phyloP scores from a whole-genome alignment of 2,888 invertebrate genomes.

The Ophioninae sp. region DNA sequence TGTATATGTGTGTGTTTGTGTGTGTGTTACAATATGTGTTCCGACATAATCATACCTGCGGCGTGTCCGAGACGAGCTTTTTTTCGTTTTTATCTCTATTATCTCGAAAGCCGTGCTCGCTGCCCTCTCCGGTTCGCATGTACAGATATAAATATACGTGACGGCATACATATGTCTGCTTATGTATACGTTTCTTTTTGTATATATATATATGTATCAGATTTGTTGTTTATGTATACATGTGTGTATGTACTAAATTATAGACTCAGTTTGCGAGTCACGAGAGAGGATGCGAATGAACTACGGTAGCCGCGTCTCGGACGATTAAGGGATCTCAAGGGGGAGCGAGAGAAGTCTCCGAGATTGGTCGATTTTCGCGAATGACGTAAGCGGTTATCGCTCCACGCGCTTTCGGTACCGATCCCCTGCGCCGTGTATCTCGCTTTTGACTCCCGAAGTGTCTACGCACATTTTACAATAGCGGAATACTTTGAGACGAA shows the following conservation, averaged over 20 bases:
- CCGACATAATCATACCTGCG: constrained; percentile 44
- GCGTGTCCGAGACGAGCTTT: constrained; percentile 50
- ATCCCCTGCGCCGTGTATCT: constrained; percentile 33
- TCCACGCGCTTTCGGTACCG: constrained; percentile 1
- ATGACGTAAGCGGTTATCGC: constrained; percentile 26
- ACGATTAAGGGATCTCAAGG: background rate
- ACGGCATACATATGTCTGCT: constrained; percentile 61
- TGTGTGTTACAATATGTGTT: constrained; percentile 27
- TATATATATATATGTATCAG: constrained; percentile 71
- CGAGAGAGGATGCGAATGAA: constrained; percentile 51
- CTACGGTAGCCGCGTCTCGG: constrained; percentile 31
- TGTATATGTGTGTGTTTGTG: constrained; percentile 56
- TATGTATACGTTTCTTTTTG: constrained; percentile 64
- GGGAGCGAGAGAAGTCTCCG: background rate
- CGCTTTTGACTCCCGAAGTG: constrained; percentile 58
- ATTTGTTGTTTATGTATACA: constrained; percentile 65
- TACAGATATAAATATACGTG: constrained; percentile 70
- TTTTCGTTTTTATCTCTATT: constrained; percentile 34
- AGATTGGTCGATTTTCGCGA: constrained; percentile 2
- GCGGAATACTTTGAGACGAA: constrained; percentile 69
- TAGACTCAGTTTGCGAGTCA: constrained; percentile 63
- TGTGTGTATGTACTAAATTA: constrained; percentile 76
- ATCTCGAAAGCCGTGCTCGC: constrained; percentile 50
- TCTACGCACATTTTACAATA: constrained; percentile 72
- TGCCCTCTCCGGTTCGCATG: constrained; percentile 44